Evolutionary conservation across 1,140 invertebrate genomes (phyloP).

Genomic region (Trypoxylus dichotomus): DNA sequence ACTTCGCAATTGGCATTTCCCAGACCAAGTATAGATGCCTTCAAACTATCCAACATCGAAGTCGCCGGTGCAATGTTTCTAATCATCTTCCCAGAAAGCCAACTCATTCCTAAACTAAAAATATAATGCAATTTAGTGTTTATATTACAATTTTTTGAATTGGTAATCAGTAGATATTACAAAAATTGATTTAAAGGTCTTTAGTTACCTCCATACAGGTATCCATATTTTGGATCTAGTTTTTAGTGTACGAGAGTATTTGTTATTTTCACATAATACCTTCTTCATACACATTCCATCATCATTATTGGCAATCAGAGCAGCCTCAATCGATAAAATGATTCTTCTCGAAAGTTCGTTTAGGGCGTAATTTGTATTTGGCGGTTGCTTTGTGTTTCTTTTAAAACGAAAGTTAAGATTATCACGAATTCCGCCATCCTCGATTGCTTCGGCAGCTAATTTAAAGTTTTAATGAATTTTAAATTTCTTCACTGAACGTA

Average conservation of each 20-base stretch:
- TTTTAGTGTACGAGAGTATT: constrained; percentile 56
- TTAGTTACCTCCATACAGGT: constrained; percentile 68
- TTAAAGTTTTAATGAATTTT: background rate
- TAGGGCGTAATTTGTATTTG: constrained; percentile 45
- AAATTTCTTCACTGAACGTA: background rate
- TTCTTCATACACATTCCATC: constrained; percentile 62
- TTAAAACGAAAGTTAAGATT: constrained; percentile 32
- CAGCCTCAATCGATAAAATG: constrained; percentile 59
- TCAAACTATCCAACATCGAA: constrained; percentile 56
- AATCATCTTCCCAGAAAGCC: constrained; percentile 57
- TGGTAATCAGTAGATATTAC: too few species aligned
- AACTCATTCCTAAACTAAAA: constrained; percentile 63
- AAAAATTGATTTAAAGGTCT: too few species aligned
- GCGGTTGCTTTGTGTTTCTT: constrained; percentile 36
- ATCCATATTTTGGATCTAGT: constrained; percentile 64
- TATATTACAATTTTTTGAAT: too few species aligned
- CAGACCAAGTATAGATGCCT: constrained; percentile 64
- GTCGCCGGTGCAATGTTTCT: constrained; percentile 45
- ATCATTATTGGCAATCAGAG: constrained; percentile 54
- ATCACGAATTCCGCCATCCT: background rate
- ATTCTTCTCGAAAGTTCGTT: constrained; percentile 61
- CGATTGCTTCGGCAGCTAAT: background rate
- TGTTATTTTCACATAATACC: constrained; percentile 66
- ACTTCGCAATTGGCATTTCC: constrained; percentile 63
- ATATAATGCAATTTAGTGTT: background rate